phyloP scores from a whole-genome alignment of 1,140 invertebrate genomes.

The Mamestra configurata region DNA sequence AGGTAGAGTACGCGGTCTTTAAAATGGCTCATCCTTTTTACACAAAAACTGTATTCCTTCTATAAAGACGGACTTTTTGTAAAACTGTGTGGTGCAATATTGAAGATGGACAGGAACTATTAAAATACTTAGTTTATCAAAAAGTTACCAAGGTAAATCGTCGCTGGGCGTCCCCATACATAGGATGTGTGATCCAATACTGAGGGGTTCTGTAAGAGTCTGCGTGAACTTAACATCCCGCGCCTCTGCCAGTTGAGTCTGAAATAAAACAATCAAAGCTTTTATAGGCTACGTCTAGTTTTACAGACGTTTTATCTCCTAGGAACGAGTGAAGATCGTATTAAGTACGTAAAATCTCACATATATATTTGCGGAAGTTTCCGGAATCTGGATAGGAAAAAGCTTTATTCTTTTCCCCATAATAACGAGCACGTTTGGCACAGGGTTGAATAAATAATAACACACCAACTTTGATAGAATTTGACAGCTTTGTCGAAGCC shows the following conservation, averaged over 20 bases:
- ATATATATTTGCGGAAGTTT: not conserved
- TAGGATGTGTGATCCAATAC: constrained; percentile 76
- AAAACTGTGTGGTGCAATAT: not conserved
- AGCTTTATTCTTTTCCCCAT: not conserved
- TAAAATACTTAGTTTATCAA: too few species aligned
- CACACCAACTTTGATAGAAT: not conserved
- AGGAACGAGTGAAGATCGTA: not conserved
- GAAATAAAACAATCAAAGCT: constrained; percentile 58
- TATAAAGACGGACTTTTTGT: too few species aligned
- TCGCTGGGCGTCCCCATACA: constrained; percentile 81
- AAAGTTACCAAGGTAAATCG: constrained; percentile 79
- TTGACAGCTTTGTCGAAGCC: not conserved
- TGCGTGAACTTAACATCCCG: constrained; percentile 80
- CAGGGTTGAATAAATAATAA: too few species aligned
- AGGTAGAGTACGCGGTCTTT: too few species aligned
- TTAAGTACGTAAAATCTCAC: not conserved
- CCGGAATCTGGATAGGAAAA: not conserved
- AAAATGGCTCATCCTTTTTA: too few species aligned
- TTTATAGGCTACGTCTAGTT: not conserved
- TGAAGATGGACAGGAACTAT: not conserved
- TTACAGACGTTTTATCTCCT: not conserved
- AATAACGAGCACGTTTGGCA: not conserved
- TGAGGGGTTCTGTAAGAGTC: constrained; percentile 72
- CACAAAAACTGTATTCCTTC: too few species aligned
- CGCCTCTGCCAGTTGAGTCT: constrained; percentile 79